Percentiles rank a stretch among this genome's conserved stretches.
These are phyloP conservation scores for Mylabris sibirica DNA, from an alignment of 2,888 invertebrate genomes.

Conservation along the genomic window DNA sequence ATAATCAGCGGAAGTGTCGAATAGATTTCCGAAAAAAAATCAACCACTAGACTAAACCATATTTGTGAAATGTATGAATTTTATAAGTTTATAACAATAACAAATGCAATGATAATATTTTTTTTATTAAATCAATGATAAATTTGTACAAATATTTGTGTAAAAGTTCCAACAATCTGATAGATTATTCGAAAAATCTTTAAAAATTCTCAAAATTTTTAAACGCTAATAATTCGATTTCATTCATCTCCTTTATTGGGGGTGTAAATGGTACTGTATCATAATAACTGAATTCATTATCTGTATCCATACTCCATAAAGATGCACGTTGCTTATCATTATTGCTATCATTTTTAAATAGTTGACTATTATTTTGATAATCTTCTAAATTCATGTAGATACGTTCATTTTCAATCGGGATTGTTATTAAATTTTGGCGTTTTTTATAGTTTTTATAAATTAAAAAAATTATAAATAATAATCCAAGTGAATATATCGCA, in stretches of 20 bases:
- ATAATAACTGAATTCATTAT: constrained; percentile 26
- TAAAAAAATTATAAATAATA: not conserved
- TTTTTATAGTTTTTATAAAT: not conserved
- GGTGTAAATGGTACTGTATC: constrained; percentile 19
- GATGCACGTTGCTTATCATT: constrained; percentile 15
- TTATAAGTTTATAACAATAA: not conserved
- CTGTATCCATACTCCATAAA: constrained; percentile 24
- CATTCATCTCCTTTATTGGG: constrained; percentile 5
- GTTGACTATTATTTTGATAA: not conserved
- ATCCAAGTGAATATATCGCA: not conserved
- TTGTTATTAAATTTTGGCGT: not conserved
- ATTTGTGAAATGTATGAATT: not conserved
- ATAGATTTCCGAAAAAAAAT: not conserved
- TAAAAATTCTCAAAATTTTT: not conserved
- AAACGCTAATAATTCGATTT: not conserved
- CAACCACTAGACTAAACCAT: not conserved
- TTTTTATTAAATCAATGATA: not conserved
- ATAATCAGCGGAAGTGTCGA: constrained; percentile 7
- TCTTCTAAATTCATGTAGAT: constrained; percentile 6
- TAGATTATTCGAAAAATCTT: not conserved
- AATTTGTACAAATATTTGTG: not conserved
- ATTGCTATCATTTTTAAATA: not conserved
- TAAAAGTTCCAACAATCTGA: not conserved
- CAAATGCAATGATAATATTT: not conserved
- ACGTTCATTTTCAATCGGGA: not conserved